Evolutionary conservation across 2,113 vertebrate genomes (phyloP).

Genomic region (Triplophysa tibetana): DNA sequence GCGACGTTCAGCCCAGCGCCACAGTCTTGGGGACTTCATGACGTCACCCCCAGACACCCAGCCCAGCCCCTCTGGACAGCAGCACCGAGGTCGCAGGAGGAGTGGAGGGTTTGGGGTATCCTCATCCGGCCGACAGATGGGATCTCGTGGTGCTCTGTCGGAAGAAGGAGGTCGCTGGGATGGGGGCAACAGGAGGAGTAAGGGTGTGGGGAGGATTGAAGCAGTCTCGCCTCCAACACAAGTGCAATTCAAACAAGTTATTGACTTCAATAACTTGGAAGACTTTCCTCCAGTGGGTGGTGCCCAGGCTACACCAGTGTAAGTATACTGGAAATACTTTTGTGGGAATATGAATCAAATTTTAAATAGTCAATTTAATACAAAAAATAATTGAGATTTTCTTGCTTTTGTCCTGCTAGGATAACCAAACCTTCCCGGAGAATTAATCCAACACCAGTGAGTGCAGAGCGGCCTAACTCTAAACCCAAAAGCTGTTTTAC

Average conservation of each 20-base stretch:
- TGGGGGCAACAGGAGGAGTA: constrained; percentile 69
- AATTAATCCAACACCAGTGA: constrained; percentile 96
- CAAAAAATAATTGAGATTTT: neutral
- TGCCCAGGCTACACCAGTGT: constrained; percentile 73
- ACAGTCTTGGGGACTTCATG: constrained; percentile 82
- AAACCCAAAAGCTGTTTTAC: constrained; percentile 96
- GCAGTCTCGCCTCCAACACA: constrained; percentile 66
- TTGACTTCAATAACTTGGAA: constrained; percentile 93
- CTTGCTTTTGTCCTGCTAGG: constrained; percentile 64
- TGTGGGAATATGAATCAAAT: too few relatives aligned
- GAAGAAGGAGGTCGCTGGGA: constrained; percentile 75
- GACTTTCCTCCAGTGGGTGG: constrained; percentile 93
- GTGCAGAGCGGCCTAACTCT: constrained; percentile 84
- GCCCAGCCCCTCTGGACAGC: constrained; percentile 61
- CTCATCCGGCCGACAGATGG: constrained; percentile 63
- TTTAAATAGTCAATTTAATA: neutral
- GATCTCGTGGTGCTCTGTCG: constrained; percentile 66
- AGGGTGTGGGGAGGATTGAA: constrained; percentile 64
- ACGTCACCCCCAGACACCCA: constrained; percentile 68
- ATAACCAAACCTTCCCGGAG: constrained; percentile 88
- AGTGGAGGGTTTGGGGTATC: constrained; percentile 50
- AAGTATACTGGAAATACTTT: constrained; percentile 42
- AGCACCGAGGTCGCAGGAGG: constrained; percentile 75
- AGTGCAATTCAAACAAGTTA: too few relatives aligned
- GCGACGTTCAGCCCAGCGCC: constrained; percentile 72